Evolutionary conservation across 2,888 invertebrate genomes (phyloP).

Genomic region (Drosophila seclusa): DNA sequence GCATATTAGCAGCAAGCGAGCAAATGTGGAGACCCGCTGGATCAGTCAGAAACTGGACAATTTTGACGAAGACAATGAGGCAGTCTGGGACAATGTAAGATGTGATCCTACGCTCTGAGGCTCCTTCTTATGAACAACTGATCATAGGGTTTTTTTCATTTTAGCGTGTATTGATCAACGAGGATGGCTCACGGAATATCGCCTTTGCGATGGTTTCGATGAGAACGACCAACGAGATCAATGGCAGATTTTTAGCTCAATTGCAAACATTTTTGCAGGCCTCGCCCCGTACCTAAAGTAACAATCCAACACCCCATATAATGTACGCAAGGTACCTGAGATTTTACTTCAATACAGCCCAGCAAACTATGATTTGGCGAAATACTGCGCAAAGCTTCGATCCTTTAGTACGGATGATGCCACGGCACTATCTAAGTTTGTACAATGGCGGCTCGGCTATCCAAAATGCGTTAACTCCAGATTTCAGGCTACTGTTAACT

Average conservation of each 20-base stretch:
- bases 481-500: conserved; percentile 54
- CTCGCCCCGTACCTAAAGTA: conserved; percentile 75
- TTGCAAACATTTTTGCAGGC: conserved; percentile 72
- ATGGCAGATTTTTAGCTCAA: conserved; percentile 69
- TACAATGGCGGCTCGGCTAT: conserved; percentile 52
- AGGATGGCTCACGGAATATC: no score
- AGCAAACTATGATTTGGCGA: conserved; percentile 42
- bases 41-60: conserved; percentile 86
- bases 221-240: conserved; percentile 52
- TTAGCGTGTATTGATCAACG: conserved; percentile 85
- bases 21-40: conserved; percentile 80
- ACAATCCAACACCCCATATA: neutral
- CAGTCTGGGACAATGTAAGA: conserved; percentile 85
- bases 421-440: conserved; percentile 54
- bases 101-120: neutral
- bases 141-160: neutral
- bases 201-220: conserved; percentile 67
- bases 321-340: neutral
- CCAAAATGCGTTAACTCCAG: conserved; percentile 52
- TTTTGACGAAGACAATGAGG: conserved; percentile 86
- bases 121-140: no score
- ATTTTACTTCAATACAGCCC: conserved; percentile 31
- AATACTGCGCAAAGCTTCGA: conserved; percentile 53
- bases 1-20: conserved; percentile 5
- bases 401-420: conserved; percentile 54